Percentiles rank a stretch among this genome's conserved stretches.
phyloP scores from a whole-genome alignment of 2,888 invertebrate genomes.

The Xylocampa areola region DNA sequence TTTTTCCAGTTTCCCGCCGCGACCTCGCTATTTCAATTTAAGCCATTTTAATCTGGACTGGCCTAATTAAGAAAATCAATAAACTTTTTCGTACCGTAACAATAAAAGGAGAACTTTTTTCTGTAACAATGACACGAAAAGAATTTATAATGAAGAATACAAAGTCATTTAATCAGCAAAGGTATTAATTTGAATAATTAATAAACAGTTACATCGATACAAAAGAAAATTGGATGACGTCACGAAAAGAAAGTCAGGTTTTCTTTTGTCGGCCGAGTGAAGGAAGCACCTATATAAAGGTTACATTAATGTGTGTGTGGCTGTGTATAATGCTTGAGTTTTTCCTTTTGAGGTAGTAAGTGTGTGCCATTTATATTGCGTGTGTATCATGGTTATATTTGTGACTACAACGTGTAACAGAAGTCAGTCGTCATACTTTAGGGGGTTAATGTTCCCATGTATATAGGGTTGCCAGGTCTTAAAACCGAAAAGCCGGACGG shows the following conservation, averaged over 20 bases:
- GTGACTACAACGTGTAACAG: background rate
- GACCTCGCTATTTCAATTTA: no score
- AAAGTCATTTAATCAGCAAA: constrained; percentile 21
- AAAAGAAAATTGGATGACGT: constrained; percentile 8
- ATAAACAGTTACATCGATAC: constrained; percentile 7
- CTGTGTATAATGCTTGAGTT: constrained; percentile 10
- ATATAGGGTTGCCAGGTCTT: no score
- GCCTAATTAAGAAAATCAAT: no score
- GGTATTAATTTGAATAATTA: constrained; percentile 24
- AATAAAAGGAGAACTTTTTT: no score
- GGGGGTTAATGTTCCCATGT: no score
- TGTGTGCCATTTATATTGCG: constrained; percentile 2
- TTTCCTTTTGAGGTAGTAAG: constrained; percentile 10
- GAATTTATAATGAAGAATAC: constrained; percentile 10
- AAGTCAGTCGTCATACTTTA: no score
- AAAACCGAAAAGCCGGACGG: no score
- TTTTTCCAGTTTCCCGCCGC: no score
- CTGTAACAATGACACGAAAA: constrained; percentile 14
- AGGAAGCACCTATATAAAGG: constrained; percentile 14
- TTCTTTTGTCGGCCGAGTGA: constrained; percentile 27
- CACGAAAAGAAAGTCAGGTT: constrained; percentile 31
- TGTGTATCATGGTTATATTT: background rate
- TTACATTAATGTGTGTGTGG: constrained; percentile 21
- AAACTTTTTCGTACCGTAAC: no score
- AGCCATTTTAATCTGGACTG: no score